Percentiles rank a stretch among this genome's conserved stretches.
phyloP scores from a whole-genome alignment of 2,888 invertebrate genomes.

The Pachycephus smyrnensis region DNA sequence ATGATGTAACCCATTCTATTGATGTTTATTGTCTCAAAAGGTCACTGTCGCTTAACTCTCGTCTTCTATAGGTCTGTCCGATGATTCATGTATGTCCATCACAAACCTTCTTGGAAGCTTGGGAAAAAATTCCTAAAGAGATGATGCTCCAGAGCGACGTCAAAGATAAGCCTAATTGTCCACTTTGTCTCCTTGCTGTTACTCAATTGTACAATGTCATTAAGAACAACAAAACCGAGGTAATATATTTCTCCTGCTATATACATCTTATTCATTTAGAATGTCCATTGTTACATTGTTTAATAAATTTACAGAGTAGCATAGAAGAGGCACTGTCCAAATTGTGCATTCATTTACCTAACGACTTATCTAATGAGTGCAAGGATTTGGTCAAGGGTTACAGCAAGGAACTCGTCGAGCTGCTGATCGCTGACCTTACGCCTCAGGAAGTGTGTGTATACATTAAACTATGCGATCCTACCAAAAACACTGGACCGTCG shows the following conservation, averaged over 20 bases:
- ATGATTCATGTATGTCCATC: constrained; percentile 77
- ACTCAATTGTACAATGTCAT: constrained; percentile 80
- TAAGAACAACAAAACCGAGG: constrained; percentile 81
- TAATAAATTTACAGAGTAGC: constrained; percentile 69
- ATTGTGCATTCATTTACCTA: constrained; percentile 78
- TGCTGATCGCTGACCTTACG: constrained; percentile 81
- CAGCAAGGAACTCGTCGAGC: constrained; percentile 80
- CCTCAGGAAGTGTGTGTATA: constrained; percentile 83
- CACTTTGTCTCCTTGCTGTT: constrained; percentile 86
- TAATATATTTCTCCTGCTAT: constrained; percentile 50
- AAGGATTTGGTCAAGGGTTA: constrained; percentile 82
- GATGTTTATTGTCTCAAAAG: not conserved
- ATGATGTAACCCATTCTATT: not conserved
- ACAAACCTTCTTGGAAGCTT: constrained; percentile 64
- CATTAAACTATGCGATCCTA: constrained; percentile 76
- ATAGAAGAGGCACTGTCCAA: constrained; percentile 78
- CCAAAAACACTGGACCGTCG: constrained; percentile 44
- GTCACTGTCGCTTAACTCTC: constrained; percentile 17
- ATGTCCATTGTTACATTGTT: not conserved
- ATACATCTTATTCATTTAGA: not conserved
- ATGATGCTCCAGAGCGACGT: constrained; percentile 68
- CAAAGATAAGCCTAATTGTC: constrained; percentile 78
- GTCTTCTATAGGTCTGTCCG: constrained; percentile 75
- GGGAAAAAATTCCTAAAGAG: constrained; percentile 60
- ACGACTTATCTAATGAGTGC: constrained; percentile 76